phyloP scores from a whole-genome alignment of 2,113 vertebrate species.

The Odocoileus hemionus region DNA sequence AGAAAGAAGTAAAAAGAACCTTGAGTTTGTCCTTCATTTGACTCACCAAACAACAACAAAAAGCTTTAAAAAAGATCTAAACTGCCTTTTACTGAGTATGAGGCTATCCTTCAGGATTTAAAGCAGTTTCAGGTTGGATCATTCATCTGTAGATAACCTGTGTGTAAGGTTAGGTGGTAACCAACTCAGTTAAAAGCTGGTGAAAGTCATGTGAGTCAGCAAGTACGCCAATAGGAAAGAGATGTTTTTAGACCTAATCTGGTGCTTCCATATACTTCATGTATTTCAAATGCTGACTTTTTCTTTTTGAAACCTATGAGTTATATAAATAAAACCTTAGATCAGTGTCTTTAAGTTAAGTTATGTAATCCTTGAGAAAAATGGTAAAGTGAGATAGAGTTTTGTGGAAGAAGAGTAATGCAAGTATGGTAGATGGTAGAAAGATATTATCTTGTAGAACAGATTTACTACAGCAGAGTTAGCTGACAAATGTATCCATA shows the following conservation, averaged over 20 bases:
- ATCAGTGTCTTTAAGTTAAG: not conserved
- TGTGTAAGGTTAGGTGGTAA: not conserved
- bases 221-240: not conserved
- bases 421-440: not conserved
- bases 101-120: not conserved
- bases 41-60: not conserved
- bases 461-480: not conserved
- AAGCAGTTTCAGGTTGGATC: not conserved
- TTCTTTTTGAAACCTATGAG: not conserved
- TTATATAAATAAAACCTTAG: not conserved
- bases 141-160: not conserved
- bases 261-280: not conserved
- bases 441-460: not conserved
- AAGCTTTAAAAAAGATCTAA: not conserved
- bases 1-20: not conserved
- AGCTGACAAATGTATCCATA: not conserved
- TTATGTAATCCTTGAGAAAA: not conserved
- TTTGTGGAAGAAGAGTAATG: not conserved
- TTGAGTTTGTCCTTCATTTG: not conserved
- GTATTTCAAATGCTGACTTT: not conserved
- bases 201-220: not conserved
- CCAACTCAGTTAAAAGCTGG: not conserved
- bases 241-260: not conserved
- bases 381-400: not conserved
- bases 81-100: not conserved